Base-by-base conservation (phyloP, 2,888 invertebrate species). In the Hipparchia semele region DNA sequence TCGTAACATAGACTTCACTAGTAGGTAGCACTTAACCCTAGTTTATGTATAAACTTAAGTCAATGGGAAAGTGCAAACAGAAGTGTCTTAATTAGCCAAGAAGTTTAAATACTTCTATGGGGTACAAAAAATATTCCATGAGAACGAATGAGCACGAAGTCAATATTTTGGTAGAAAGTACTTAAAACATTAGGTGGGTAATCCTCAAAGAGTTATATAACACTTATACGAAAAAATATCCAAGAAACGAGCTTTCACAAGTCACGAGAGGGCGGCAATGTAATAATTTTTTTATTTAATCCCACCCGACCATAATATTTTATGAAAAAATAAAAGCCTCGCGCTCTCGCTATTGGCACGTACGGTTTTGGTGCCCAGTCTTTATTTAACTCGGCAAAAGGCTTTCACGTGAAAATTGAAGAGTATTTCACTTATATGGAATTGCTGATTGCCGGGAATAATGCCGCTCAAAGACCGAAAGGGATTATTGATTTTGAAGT, bases 281-380 rank as follows among this genome's bases (percentile, higher is more conserved):
- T 23, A 23, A 75, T 73, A 75, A 65, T 68, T 73, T 76, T 73
- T 76, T 75, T 75, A 76, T 77, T 77, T 76, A 77, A 77, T 76
- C 76, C 65, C 71, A 39, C 71, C 70, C 68, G 68, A 62, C 66
- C 72, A 73, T 77, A 74, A 73, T 71, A 70, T 71, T 77, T 73
- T 76, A 77, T 77, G 76, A 70, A 77, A 75, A 77, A 75, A 72
- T 74, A 76, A 75, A 74, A 70, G 68, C 73, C 70, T 54, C 73
- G 64, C 73, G 68, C 73, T 72, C 73, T 70, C 71, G 72, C 72
- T 72, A 70, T 75, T 73, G 74, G 73, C 77, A 77, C 77, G 77
- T 77, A 76, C 76, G 77, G 73, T 75, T 77, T 75, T 73, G 73
- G 70, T 70, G 70, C 75, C 68, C 73, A 68, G 75, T 75, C 75